These are phyloP conservation scores for Leucozona laternaria DNA, from an alignment of 2,888 invertebrate genomes.

Conservation along the genomic window DNA sequence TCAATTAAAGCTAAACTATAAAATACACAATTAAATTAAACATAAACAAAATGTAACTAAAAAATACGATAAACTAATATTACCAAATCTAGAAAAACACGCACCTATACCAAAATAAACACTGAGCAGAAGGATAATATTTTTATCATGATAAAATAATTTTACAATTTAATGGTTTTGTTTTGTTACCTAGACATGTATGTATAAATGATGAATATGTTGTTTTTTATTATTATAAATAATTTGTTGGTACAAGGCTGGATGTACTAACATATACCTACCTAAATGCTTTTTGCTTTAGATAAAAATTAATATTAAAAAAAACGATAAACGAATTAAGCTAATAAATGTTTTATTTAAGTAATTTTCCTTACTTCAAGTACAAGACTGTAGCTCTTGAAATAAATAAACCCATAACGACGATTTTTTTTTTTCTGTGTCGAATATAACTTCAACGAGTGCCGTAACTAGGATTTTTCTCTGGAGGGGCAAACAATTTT, in stretches of 20 bases:
- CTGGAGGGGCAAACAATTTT: too few relatives aligned
- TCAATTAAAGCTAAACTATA: conserved; percentile 31
- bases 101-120: conserved; percentile 49
- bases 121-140: conserved; percentile 73
- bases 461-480: too few relatives aligned
- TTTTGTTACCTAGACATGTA: conserved; percentile 22
- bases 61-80: conserved; percentile 19
- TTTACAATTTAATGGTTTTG: conserved; percentile 29
- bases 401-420: neutral
- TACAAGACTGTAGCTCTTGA: neutral
- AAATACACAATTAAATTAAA: conserved; percentile 27
- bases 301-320: conserved; percentile 50
- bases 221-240: conserved; percentile 37
- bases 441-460: too few relatives aligned
- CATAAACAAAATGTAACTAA: neutral
- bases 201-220: conserved; percentile 15
- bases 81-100: conserved; percentile 4
- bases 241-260: conserved; percentile 70
- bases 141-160: conserved; percentile 69
- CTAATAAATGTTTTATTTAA: conserved; percentile 4
- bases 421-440: neutral
- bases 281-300: conserved; percentile 54
- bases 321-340: neutral
- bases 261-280: conserved; percentile 54
- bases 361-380: neutral